Evolutionary conservation across 35 echinoderm and acorn worm genomes (phyloP), one percentile per base, ranked within the genome.

Genomic region (Heliocidaris erythrogramma): DNA sequence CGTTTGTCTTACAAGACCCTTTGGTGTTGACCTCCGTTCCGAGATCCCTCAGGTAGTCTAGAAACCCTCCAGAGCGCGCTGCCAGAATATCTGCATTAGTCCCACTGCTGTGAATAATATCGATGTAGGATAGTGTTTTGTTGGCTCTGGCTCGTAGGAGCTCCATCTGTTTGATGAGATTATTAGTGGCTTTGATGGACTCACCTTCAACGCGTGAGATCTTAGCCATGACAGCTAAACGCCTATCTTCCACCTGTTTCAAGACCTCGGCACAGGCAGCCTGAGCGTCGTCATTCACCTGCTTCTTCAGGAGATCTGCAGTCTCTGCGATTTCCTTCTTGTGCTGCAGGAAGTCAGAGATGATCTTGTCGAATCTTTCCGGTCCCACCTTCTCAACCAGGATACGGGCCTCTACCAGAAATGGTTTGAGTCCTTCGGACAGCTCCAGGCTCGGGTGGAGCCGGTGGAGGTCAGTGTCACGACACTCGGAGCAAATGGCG

Each of bases 271-370:
- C 86, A 13, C 24, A 89, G 21, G 86, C 32, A 14, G 86, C 86
- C 86, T 89, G 86, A 13, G 86, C 86, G 86, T 89, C 86, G 0
- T 89, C 86, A 30, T 89, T 89, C 12, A 89, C 31, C 5, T 89
- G 86, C 31, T 89, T 89, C 24, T 30, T 14, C 13, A 89, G 86
- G 12, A 24, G 24, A 13, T 89, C 86, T 13, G 86, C 86, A 14
- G 21, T 89, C 86, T 89, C 86, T 13, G 86, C 86, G 86, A 89
- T 89, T 4, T 89, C 86, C 31, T 89, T 89, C 86, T 89, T 89
- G 86, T 89, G 86, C 86, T 89, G 86, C 12, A 89, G 86, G 32
- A 30, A 32, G 30, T 32, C 86, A 13, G 32, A 14, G 1, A 35
- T 32, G 86, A 89, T 89, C 86, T 89, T 32, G 86, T 89, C 86